A percentile compares a stretch with the other conserved stretches of the same genome.
Conservation (phyloP, 2,113 vertebrate genomes). For the Cyprinodon tularosa region DNA sequence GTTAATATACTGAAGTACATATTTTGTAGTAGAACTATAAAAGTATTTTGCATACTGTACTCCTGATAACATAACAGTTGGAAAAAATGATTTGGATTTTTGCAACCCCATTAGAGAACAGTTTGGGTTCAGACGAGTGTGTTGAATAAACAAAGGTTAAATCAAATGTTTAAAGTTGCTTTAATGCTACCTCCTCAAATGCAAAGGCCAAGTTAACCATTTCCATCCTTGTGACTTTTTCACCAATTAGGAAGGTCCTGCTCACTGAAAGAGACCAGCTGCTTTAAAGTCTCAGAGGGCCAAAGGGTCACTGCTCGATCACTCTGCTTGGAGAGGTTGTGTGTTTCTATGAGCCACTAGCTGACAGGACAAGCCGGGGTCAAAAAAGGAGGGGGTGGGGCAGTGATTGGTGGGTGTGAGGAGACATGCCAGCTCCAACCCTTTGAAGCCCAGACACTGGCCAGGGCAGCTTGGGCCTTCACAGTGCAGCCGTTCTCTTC, state of each 20-base stretch:
- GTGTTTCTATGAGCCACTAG: slow-evolving; percentile 69
- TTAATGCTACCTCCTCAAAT: slow-evolving; percentile 34
- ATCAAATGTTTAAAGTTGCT: not conserved
- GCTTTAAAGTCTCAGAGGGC: slow-evolving; percentile 63
- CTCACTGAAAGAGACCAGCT: slow-evolving; percentile 52
- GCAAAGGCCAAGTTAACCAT: slow-evolving; percentile 35
- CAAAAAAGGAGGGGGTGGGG: slow-evolving; percentile 50
- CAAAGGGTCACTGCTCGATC: slow-evolving; percentile 70
- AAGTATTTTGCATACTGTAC: slow-evolving; percentile 1
- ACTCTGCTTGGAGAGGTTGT: slow-evolving; percentile 64
- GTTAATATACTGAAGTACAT: slow-evolving; percentile 26
- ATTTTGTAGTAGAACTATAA: slow-evolving; percentile 7
- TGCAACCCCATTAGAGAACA: not conserved
- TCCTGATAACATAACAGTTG: not conserved
- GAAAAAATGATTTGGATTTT: not conserved
- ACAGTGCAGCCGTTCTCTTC: slow-evolving; percentile 49
- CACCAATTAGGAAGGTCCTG: slow-evolving; percentile 72
- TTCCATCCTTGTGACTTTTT: slow-evolving; percentile 68
- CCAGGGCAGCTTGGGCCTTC: slow-evolving; percentile 67
- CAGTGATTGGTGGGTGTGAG: slow-evolving; percentile 36
- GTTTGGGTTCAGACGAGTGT: not conserved
- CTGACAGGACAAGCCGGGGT: slow-evolving; percentile 68
- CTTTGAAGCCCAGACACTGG: slow-evolving; percentile 72
- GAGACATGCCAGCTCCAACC: slow-evolving; percentile 71
- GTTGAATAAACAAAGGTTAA: slow-evolving; percentile 17